phyloP scores from a whole-genome alignment of 2,797 vertebrate species.

The Cuniculus paca region DNA sequence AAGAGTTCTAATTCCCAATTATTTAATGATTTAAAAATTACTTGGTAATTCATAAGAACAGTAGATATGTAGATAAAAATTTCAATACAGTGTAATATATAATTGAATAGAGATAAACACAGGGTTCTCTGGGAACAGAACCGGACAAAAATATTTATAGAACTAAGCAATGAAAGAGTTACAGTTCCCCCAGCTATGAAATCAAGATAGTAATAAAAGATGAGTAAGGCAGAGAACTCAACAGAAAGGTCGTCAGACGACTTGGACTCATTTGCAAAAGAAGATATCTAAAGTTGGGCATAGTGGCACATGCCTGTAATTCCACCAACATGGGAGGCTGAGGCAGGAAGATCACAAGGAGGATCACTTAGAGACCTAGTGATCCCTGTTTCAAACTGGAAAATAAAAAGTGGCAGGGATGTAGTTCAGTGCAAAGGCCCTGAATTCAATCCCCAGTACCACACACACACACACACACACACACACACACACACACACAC shows the following conservation, averaged over 20 bases:
- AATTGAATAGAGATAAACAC: conserved; percentile 61
- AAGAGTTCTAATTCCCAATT: conserved; percentile 25
- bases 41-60: conserved; percentile 43
- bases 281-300: neutral
- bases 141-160: conserved; percentile 57
- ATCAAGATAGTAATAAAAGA: conserved; percentile 62
- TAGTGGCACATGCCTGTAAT: neutral
- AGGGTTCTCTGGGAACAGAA: conserved; percentile 38
- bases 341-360: neutral
- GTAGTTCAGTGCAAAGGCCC: neutral
- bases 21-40: conserved; percentile 44
- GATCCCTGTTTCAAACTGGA: neutral
- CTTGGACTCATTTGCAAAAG: neutral
- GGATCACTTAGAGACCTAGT: neutral
- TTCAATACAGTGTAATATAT: conserved; percentile 38
- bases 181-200: conserved; percentile 51
- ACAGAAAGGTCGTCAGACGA: conserved; percentile 35
- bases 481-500: neutral
- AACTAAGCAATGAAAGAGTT: conserved; percentile 56
- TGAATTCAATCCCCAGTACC: neutral
- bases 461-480: neutral
- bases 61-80: conserved; percentile 61
- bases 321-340: neutral
- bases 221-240: conserved; percentile 42
- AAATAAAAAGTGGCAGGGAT: neutral